Base-by-base conservation (phyloP, 2,888 invertebrate genomes). In the Hydropsyche betteni region DNA sequence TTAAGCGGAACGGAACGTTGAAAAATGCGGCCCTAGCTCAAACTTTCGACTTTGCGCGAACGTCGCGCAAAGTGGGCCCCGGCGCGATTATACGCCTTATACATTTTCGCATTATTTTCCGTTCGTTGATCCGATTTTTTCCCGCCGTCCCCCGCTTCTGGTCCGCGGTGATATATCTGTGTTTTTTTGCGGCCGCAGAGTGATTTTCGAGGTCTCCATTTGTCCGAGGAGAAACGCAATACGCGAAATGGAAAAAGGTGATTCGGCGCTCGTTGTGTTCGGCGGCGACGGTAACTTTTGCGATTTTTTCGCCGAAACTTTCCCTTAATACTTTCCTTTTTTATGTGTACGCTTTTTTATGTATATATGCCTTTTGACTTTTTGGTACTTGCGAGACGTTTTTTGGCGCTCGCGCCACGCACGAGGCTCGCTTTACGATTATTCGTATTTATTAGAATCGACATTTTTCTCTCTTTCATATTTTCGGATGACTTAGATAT, bases 31-130 rank as follows among this genome's bases (percentile, higher is more conserved):
- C 64, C 33, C 58, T 61, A 33, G n/a, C 44, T 44, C 44, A 44
- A 75, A 75, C 64, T 68, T 75, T 74, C 53, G 61, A 71, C 72
- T 70, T 70, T 68, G 50, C 58, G 53, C 14, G 70, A 68, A 14
- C 24, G 16, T 64, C 64, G 34, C 69, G 52, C 34, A 36, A 74
- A 73, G 74, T 61, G 68, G 68, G 69, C 68, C 36, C 72, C 72
- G 51, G 69, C 72, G 72, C 24, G 77, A 75, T 75, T 77, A 75
- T 75, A 44, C 44, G 44, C 10, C 44, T 44, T 44, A 44, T 44
- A 44, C 10, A 71, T 76, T 69, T 76, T 53, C 69, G 36, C 52
- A 68, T 69, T 68, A 34, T 61, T 24, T 24, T 24, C 24, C 24
- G 24, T 24, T 24, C 24, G 24, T 24, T 24, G 16, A 14, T 55